Evolutionary conservation across 2,113 vertebrate species (phyloP), one percentile per base, ranked within the genome.

Genomic region (Xenopus borealis): DNA sequence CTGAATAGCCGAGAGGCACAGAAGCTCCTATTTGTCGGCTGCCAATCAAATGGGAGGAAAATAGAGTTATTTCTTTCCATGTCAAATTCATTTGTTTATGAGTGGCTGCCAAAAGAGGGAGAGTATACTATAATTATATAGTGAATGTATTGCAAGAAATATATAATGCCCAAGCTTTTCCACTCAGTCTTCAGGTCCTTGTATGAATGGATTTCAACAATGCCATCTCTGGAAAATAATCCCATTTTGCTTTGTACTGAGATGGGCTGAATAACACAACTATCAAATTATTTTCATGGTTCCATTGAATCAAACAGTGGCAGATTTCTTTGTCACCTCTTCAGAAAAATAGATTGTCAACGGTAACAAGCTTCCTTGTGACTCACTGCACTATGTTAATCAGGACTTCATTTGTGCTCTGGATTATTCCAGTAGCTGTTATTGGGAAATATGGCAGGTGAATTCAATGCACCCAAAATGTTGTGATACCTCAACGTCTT

Each of bases 21-120:
- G 74, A 76, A 76, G 74, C 47, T 14, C 47, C 66, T 67, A 76
- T 76, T 76, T 76, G 74, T 55, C 69, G 55, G 66, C 74, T 76
- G 74, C 74, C 74, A 76, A 76, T 76, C 74, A 76, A 55, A 61
- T 53, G 18, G 62, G 58, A 68, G 40, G 47, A 17, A 64, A 50
- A 64, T 20, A 67, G 57, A 62, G 27, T 62, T 63, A 69, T 76
- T 76, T 70, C 66, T 69, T 76, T 69, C 66, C 61, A 68, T 76
- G 66, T 76, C 74, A 76, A 76, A 76, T 76, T 70, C 74, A 76
- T 76, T 76, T 69, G 74, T 76, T 76, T 76, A 76, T 69, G 74
- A 76, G 74, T 76, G 74, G 66, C 74, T 76, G 74, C 66, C 74
- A 76, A 76, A 76, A 76, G 72, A 69, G 8, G 74, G 74, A 63